Evolutionary conservation across 2,888 invertebrate genomes (phyloP).

Genomic region (Brachypterus glaber): DNA sequence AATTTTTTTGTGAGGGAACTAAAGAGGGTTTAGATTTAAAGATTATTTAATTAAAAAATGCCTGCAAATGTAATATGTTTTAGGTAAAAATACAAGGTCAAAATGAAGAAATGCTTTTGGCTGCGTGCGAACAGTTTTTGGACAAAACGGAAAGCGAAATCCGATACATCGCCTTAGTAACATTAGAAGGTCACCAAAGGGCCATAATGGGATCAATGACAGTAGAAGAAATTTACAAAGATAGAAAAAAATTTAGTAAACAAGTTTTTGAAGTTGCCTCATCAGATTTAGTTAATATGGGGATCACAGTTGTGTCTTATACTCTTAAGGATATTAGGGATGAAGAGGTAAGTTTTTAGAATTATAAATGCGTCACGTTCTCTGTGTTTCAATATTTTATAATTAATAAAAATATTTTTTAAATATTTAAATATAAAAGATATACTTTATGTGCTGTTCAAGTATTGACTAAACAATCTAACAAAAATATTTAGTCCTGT

Average conservation of each 20-base stretch:
- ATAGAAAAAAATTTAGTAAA: slow-evolving; percentile 91
- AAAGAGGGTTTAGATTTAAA: too few relatives aligned
- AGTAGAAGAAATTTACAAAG: slow-evolving; percentile 93
- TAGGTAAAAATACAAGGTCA: slow-evolving; percentile 83
- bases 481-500: too few relatives aligned
- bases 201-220: slow-evolving; percentile 97
- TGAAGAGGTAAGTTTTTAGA: slow-evolving; percentile 69
- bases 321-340: slow-evolving; percentile 90
- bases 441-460: too few relatives aligned
- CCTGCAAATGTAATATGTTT: slow-evolving; percentile 13
- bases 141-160: slow-evolving; percentile 83
- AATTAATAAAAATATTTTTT: too few relatives aligned
- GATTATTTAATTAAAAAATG: slow-evolving; percentile 1
- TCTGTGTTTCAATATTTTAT: too few relatives aligned
- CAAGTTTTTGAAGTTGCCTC: slow-evolving; percentile 92
- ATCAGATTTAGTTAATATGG: slow-evolving; percentile 92
- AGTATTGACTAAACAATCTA: too few relatives aligned
- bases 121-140: slow-evolving; percentile 89
- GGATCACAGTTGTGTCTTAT: slow-evolving; percentile 90
- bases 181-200: slow-evolving; percentile 82
- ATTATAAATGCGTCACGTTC: too few relatives aligned
- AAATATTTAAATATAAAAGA: too few relatives aligned
- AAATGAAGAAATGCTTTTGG: slow-evolving; percentile 79
- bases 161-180: slow-evolving; percentile 83
- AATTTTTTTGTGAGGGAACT: too few relatives aligned